Evolutionary conservation across 2,113 vertebrate genomes (phyloP).

Genomic region (Fukomys damarensis): DNA sequence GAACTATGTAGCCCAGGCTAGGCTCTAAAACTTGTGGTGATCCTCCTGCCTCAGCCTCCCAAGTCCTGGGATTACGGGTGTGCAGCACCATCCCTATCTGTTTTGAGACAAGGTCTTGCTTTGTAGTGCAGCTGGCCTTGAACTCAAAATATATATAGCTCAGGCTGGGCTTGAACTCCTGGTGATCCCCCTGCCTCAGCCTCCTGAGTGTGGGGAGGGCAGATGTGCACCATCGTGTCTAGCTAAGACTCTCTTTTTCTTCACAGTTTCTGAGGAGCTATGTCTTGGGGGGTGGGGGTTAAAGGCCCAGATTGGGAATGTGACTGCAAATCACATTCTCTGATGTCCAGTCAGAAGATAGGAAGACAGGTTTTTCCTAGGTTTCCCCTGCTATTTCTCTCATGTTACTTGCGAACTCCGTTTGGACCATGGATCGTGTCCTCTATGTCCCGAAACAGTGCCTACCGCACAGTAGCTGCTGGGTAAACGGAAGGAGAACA

Average conservation of each 20-base stretch:
- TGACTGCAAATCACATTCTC: background rate
- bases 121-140: background rate
- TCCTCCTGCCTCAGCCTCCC: background rate
- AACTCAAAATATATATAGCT: no score
- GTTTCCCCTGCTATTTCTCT: background rate
- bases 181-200: background rate
- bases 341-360: background rate
- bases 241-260: background rate
- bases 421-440: background rate
- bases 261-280: background rate
- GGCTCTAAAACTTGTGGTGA: no score
- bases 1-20: no score
- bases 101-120: background rate
- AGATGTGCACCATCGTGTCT: background rate
- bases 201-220: background rate
- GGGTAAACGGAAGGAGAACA: background rate
- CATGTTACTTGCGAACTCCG: background rate
- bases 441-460: background rate
- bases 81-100: no score
- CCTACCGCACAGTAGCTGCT: background rate
- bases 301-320: background rate
- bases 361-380: background rate
- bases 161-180: background rate
- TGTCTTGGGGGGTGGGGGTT: background rate
- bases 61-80: background rate